Conservation (phyloP, 2,113 vertebrate species). For the rat (Rattus norvegicus) region DNA sequence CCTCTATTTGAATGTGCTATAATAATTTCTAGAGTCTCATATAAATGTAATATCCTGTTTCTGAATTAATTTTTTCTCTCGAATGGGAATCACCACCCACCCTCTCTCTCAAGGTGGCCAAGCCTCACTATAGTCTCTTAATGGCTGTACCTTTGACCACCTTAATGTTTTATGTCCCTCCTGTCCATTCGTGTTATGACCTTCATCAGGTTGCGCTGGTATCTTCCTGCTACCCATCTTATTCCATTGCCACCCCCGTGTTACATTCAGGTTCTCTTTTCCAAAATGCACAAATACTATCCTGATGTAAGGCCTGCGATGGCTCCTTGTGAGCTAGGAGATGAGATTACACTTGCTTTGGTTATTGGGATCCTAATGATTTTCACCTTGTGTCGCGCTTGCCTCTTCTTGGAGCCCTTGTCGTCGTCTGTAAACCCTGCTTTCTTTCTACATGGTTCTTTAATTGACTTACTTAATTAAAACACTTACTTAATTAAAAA, state of each 20-base stretch:
- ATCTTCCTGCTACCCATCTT: not conserved
- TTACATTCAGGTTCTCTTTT: not conserved
- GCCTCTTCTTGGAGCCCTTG: not conserved
- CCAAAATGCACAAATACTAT: not conserved
- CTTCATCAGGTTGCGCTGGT: not conserved
- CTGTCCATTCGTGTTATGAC: not conserved
- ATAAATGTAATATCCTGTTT: slow-evolving; percentile 23
- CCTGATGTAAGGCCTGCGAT: not conserved
- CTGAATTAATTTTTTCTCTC: not conserved
- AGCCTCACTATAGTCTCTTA: not conserved
- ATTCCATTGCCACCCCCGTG: not conserved
- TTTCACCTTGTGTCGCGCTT: slow-evolving; percentile 39
- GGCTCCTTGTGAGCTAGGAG: not conserved
- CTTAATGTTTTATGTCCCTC: not conserved
- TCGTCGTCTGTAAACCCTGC: not conserved
- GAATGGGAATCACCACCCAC: not conserved
- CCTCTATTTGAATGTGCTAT: not conserved
- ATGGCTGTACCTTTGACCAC: not conserved
- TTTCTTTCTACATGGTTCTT: slow-evolving; percentile 1
- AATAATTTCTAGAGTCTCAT: slow-evolving; percentile 5
- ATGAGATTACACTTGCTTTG: not conserved
- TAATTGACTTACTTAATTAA: slow-evolving; percentile 19
- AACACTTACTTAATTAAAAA: slow-evolving; percentile 7
- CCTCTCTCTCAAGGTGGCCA: not conserved
- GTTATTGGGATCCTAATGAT: not conserved